Evolutionary conservation across 2,113 vertebrate species (phyloP).

Genomic region (Pangasianodon hypophthalmus): DNA sequence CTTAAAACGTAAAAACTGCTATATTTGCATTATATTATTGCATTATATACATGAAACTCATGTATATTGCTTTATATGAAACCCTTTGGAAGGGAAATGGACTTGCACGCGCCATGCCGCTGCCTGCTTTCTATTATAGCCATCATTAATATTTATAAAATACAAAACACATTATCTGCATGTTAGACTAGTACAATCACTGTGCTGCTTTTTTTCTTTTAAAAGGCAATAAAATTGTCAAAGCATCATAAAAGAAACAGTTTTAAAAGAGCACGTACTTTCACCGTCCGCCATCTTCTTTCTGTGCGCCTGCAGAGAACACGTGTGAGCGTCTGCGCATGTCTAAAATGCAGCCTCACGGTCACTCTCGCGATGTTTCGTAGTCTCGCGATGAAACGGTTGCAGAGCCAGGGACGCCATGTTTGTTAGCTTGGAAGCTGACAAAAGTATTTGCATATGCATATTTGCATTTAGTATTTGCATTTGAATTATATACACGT

Average conservation of each 20-base stretch:
- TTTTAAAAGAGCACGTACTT: conserved; percentile 35
- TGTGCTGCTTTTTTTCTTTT: background rate
- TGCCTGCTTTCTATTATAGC: background rate
- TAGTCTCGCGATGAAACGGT: background rate
- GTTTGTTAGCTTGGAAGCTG: background rate
- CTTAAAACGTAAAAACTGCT: background rate
- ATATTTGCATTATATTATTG: background rate
- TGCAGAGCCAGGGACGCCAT: background rate
- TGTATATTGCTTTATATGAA: rapidly evolving
- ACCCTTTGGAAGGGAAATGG: background rate
- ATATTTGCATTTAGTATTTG: background rate
- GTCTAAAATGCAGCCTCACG: background rate
- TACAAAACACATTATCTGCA: background rate
- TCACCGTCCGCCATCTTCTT: conserved; percentile 63
- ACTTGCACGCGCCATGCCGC: background rate
- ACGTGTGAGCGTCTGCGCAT: conserved; percentile 48
- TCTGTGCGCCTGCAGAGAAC: conserved; percentile 28
- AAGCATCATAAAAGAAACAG: background rate
- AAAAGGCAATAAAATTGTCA: background rate
- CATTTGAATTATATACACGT: background rate
- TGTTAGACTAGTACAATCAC: background rate
- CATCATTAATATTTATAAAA: no score
- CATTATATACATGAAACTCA: background rate
- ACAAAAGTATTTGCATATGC: background rate
- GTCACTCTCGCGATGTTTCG: background rate